phyloP scores from a whole-genome alignment of 2,113 vertebrate genomes.

The Zosterops japonicus region DNA sequence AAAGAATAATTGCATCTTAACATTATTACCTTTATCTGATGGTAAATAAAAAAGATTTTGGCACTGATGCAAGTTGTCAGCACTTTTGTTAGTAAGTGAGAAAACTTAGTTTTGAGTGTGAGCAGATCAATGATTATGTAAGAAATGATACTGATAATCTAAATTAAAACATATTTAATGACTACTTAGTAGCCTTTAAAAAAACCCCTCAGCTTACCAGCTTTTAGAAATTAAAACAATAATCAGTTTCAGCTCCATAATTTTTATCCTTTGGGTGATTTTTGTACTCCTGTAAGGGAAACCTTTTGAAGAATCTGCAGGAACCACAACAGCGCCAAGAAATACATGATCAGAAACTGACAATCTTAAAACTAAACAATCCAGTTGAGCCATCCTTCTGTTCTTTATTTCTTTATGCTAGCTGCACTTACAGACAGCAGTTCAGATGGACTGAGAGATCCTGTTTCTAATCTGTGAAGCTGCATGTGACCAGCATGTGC shows the following conservation, averaged over 20 bases:
- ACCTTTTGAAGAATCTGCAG: not conserved
- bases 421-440: accelerated
- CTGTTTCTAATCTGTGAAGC: not conserved
- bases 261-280: not conserved
- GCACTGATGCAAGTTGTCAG: not conserved
- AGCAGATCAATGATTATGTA: not conserved
- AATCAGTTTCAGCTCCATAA: not conserved
- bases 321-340: not conserved
- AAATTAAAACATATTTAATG: slow-evolving; percentile 7
- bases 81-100: not conserved
- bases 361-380: not conserved
- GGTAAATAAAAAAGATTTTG: not conserved
- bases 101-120: not conserved
- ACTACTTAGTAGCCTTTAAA: not conserved
- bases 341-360: accelerated
- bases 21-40: not conserved
- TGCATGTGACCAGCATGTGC: not conserved
- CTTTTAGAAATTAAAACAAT: slow-evolving; percentile 1
- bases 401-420: not conserved
- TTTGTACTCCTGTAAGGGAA: not conserved
- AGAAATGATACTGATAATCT: not conserved
- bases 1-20: not conserved
- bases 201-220: not conserved
- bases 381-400: not conserved
- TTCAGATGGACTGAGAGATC: not conserved